Evolutionary conservation across 2,797 vertebrate species (phyloP).

Genomic region (Denticeps clupeoides): DNA sequence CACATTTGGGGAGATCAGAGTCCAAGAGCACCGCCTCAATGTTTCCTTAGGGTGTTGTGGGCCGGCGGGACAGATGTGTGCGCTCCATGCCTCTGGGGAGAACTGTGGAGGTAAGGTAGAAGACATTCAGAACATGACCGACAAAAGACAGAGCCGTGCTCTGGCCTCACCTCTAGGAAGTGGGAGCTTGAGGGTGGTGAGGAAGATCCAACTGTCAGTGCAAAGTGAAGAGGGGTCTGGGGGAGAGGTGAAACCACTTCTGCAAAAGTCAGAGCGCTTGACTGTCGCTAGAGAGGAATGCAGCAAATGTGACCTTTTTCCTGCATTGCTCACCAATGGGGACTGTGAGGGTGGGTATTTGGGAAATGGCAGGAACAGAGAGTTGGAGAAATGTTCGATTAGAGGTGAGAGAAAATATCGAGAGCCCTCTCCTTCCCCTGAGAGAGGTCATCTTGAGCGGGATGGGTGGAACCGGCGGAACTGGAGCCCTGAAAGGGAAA

Average conservation of each 20-base stretch:
- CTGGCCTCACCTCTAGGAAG: conserved; percentile 34
- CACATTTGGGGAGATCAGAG: conserved; percentile 52
- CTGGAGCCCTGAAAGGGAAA: conserved; percentile 22
- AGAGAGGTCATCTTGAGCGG: conserved; percentile 30
- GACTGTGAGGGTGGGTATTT: conserved; percentile 37
- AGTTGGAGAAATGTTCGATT: conserved; percentile 27
- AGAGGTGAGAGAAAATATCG: conserved; percentile 30
- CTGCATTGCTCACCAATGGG: conserved; percentile 41
- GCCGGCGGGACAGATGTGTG: conserved; percentile 47
- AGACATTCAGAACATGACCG: conserved; percentile 18
- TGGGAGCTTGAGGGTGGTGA: conserved; percentile 31
- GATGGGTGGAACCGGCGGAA: conserved; percentile 20
- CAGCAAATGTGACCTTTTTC: conserved; percentile 45
- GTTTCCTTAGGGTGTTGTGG: conserved; percentile 48
- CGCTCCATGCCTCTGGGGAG: conserved; percentile 47
- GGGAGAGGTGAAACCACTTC: conserved; percentile 32
- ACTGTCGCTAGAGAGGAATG: conserved; percentile 37
- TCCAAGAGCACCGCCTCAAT: conserved; percentile 49
- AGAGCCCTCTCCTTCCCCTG: conserved; percentile 34
- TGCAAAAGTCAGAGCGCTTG: conserved; percentile 20
- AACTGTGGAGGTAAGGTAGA: conserved; percentile 25
- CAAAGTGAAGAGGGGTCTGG: conserved; percentile 36
- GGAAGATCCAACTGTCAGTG: conserved; percentile 51
- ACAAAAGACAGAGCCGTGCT: conserved; percentile 19
- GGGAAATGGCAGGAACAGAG: conserved; percentile 14